Evolutionary conservation across 2,797 vertebrate genomes (phyloP).

Genomic region (Gymnodraco acuticeps): DNA sequence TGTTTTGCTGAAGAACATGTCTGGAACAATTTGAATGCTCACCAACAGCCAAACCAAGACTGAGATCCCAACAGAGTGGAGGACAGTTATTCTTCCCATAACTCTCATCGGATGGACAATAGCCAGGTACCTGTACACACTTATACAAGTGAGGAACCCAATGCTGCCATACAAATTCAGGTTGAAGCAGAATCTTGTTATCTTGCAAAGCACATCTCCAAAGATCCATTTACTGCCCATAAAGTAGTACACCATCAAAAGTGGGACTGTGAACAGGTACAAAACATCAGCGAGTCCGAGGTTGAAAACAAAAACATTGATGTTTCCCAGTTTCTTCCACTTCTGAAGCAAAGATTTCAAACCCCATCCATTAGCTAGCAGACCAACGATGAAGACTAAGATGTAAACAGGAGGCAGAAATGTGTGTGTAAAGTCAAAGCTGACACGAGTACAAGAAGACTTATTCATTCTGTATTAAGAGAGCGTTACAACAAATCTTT

Average conservation of each 20-base stretch:
- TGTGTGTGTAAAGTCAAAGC: conserved; percentile 62
- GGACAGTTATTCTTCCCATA: conserved; percentile 71
- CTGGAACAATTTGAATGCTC: conserved; percentile 73
- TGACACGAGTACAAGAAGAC: conserved; percentile 23
- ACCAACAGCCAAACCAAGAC: conserved; percentile 80
- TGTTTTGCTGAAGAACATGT: conserved; percentile 80
- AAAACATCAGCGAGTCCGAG: conserved; percentile 87
- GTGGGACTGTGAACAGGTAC: conserved; percentile 86
- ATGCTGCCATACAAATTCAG: conserved; percentile 90
- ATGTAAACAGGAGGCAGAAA: conserved; percentile 80
- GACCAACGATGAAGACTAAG: conserved; percentile 77
- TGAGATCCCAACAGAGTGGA: conserved; percentile 57
- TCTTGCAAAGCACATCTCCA: conserved; percentile 82
- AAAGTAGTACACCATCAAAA: conserved; percentile 84
- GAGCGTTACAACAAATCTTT: neutral
- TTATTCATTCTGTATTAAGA: conserved; percentile 17
- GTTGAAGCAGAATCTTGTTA: conserved; percentile 86
- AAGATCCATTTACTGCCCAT: conserved; percentile 79
- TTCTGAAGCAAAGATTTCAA: conserved; percentile 78
- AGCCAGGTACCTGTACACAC: conserved; percentile 84
- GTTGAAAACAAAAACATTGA: conserved; percentile 84
- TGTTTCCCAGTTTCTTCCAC: conserved; percentile 64
- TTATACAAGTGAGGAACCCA: conserved; percentile 89
- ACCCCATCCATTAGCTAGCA: conserved; percentile 82
- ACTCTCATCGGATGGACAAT: conserved; percentile 84